Conservation (phyloP, 64 coral and sea anemone species). For the Platygyra sinensis region DNA sequence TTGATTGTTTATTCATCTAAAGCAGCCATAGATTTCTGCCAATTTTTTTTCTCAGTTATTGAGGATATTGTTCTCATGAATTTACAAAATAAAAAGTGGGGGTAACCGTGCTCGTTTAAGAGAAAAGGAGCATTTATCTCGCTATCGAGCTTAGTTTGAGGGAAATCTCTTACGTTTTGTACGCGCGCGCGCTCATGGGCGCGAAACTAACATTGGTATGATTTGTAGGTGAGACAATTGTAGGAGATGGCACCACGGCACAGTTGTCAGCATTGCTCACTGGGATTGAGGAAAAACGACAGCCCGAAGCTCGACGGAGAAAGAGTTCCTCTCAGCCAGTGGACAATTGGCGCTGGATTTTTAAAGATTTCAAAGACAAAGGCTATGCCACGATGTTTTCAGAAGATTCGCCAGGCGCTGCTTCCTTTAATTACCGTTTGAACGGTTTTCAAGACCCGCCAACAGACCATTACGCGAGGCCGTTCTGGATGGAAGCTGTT, state of each 20-base stretch:
- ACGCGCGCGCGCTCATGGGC: no score
- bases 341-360: slow-evolving; percentile 62
- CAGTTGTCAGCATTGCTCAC: slow-evolving; percentile 57
- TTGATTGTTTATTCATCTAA: no score
- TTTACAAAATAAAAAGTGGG: no score
- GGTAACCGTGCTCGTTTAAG: no score
- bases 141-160: no score
- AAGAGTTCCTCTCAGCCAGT: slow-evolving; percentile 27
- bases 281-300: slow-evolving; percentile 45
- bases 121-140: no score
- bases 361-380: slow-evolving; percentile 45
- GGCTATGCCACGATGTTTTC: slow-evolving; percentile 73
- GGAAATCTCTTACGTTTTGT: no score
- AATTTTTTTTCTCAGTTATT: no score
- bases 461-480: slow-evolving; percentile 67
- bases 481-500: slow-evolving; percentile 42
- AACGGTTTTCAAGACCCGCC: slow-evolving; percentile 65
- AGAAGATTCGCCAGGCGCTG: slow-evolving; percentile 41
- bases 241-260: slow-evolving; percentile 69
- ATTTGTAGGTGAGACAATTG: slow-evolving; percentile 58
- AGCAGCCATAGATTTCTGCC: no score
- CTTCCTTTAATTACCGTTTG: slow-evolving; percentile 69
- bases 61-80: no score
- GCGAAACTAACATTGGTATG: neutral
- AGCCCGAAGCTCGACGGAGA: slow-evolving; percentile 46